A percentile compares a stretch with the other conserved stretches of the same genome.
Evolutionary conservation across 1,140 invertebrate genomes (phyloP).

Genomic region (Hestina assimilis): DNA sequence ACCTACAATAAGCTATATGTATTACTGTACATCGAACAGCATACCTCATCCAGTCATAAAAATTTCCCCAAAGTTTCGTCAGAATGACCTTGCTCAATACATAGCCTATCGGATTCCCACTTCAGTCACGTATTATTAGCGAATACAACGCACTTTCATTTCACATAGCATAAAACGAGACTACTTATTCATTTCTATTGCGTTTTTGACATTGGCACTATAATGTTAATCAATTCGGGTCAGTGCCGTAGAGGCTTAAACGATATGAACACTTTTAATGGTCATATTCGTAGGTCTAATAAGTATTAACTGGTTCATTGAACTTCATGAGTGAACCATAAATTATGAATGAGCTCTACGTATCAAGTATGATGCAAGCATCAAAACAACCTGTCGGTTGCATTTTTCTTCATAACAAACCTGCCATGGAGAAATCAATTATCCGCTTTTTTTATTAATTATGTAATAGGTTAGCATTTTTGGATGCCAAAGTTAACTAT

Average conservation of each 20-base stretch:
- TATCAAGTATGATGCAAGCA: constrained; percentile 9
- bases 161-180: constrained; percentile 13
- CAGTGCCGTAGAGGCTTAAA: constrained; percentile 9
- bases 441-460: background rate
- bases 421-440: constrained; percentile 6
- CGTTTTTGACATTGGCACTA: constrained; percentile 38
- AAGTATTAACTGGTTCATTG: constrained; percentile 22
- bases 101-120: constrained; percentile 30
- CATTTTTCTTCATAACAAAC: constrained; percentile 11
- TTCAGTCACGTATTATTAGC: constrained; percentile 43
- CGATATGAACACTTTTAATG: constrained; percentile 10
- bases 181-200: constrained; percentile 31
- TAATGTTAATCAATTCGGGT: constrained; percentile 13
- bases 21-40: background rate
- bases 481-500: background rate
- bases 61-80: constrained; percentile 14
- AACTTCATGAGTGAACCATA: constrained; percentile 17
- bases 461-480: background rate
- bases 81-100: constrained; percentile 42
- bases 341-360: constrained; percentile 21
- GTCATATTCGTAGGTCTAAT: constrained; percentile 11
- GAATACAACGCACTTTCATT: constrained; percentile 39
- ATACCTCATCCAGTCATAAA: background rate
- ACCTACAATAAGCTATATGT: too few relatives aligned
- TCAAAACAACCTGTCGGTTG: background rate